phyloP scores from a whole-genome alignment of 1,140 invertebrate species.

The Anthonomus grandis region DNA sequence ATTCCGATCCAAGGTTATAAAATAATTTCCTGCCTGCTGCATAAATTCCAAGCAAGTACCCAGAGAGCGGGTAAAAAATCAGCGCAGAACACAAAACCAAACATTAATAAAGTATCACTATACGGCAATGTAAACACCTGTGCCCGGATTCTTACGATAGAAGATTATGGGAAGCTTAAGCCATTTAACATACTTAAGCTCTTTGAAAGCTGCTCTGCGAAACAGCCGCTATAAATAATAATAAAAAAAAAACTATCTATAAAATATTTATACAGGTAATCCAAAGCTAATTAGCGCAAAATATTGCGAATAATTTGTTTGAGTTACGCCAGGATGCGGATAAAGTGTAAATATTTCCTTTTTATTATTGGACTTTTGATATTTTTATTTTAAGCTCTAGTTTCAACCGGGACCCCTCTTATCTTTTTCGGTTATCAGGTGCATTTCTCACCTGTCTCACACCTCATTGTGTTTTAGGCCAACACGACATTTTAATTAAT shows the following conservation, averaged over 20 bases:
- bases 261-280: constrained; percentile 30
- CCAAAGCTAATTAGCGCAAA: constrained; percentile 23
- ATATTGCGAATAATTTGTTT: constrained; percentile 23
- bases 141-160: constrained; percentile 23
- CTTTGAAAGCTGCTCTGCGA: constrained; percentile 17
- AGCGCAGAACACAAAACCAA: constrained; percentile 17
- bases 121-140: constrained; percentile 27
- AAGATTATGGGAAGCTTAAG: constrained; percentile 25
- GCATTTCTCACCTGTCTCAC: constrained; percentile 13
- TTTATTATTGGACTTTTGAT: background rate
- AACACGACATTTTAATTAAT: constrained; percentile 17
- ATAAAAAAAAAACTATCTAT: constrained; percentile 22
- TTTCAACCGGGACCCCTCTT: constrained; percentile 6
- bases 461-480: constrained; percentile 14
- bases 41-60: background rate
- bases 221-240: constrained; percentile 22
- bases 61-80: too few relatives aligned
- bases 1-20: background rate
- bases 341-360: constrained; percentile 5
- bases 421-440: constrained; percentile 9
- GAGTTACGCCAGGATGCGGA: constrained; percentile 5
- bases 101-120: constrained; percentile 23
- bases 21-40: constrained; percentile 1
- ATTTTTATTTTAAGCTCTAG: background rate
- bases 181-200: constrained; percentile 28